phyloP scores from a whole-genome alignment of 2,113 vertebrate genomes.

The Rana temporaria region DNA sequence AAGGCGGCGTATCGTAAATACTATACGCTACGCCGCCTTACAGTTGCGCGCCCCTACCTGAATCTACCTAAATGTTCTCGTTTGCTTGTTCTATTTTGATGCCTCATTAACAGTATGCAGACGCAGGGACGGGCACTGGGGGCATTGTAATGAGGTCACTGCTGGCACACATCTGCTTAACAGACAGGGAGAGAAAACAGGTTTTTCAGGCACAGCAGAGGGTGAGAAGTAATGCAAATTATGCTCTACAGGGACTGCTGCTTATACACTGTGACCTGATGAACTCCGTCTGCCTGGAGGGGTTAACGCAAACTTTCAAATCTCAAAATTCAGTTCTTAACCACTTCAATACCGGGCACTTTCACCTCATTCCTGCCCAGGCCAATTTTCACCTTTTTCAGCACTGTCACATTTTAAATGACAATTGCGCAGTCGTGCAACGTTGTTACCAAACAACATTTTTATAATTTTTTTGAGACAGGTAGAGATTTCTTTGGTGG shows the following conservation, averaged over 20 bases:
- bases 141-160: constrained; percentile 26
- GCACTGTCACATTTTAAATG: too few species aligned
- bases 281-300: not conserved
- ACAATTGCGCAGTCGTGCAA: too few species aligned
- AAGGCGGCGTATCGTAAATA: too few species aligned
- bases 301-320: not conserved
- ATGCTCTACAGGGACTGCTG: constrained; percentile 8
- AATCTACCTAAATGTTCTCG: constrained; percentile 53
- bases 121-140: not conserved
- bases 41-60: too few species aligned
- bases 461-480: too few species aligned
- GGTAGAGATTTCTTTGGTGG: too few species aligned
- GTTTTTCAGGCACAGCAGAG: constrained; percentile 14
- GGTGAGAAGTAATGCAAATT: constrained; percentile 9
- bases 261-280: constrained; percentile 40
- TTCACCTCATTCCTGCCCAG: too few species aligned
- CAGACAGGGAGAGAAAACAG: not conserved
- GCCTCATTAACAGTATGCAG: constrained; percentile 26
- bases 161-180: constrained; percentile 2
- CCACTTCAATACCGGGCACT: too few species aligned
- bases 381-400: too few species aligned
- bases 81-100: constrained; percentile 12
- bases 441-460: too few species aligned
- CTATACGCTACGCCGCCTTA: too few species aligned
- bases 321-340: too few species aligned